phyloP scores from a whole-genome alignment of 2,888 invertebrate genomes.

The Drosophila buzzatii region DNA sequence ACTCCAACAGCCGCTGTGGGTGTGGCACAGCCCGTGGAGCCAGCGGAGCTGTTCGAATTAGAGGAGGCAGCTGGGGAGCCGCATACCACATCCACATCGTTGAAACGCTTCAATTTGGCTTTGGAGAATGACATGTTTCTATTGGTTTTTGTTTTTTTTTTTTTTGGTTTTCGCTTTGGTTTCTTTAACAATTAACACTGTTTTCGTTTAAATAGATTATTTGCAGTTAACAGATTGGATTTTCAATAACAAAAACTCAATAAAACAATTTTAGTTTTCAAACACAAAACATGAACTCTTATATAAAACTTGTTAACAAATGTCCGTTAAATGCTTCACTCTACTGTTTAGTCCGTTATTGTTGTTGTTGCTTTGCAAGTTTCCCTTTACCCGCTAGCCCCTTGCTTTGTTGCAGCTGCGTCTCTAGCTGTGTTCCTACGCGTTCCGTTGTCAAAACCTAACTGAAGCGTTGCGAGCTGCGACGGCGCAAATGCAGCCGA shows the following conservation, averaged over 20 bases:
- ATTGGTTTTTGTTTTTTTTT: background rate
- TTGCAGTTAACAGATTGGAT: conserved; percentile 51
- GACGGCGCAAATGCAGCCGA: conserved; percentile 48
- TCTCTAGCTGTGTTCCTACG: conserved; percentile 68
- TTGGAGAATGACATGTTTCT: conserved; percentile 83
- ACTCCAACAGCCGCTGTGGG: conserved; percentile 49
- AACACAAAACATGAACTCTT: conserved; percentile 70
- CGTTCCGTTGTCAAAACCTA: conserved; percentile 80
- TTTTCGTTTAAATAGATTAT: conserved; percentile 12
- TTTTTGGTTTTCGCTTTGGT: conserved; percentile 6
- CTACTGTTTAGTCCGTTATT: conserved; percentile 60
- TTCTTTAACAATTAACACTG: conserved; percentile 13
- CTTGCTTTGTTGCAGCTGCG: conserved; percentile 26
- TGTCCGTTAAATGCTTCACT: conserved; percentile 49
- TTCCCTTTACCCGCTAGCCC: conserved; percentile 61
- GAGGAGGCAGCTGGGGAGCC: conserved; percentile 72
- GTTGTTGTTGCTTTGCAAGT: conserved; percentile 25
- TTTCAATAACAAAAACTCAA: conserved; percentile 72
- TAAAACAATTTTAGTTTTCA: conserved; percentile 45
- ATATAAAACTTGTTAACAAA: conserved; percentile 59
- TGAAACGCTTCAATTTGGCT: conserved; percentile 85
- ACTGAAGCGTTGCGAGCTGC: conserved; percentile 67
- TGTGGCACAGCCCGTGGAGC: conserved; percentile 66
- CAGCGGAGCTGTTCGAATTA: conserved; percentile 61
- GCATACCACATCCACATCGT: conserved; percentile 83